phyloP scores from a whole-genome alignment of 1,140 invertebrate species.

The Trinorchestia longiramus region DNA sequence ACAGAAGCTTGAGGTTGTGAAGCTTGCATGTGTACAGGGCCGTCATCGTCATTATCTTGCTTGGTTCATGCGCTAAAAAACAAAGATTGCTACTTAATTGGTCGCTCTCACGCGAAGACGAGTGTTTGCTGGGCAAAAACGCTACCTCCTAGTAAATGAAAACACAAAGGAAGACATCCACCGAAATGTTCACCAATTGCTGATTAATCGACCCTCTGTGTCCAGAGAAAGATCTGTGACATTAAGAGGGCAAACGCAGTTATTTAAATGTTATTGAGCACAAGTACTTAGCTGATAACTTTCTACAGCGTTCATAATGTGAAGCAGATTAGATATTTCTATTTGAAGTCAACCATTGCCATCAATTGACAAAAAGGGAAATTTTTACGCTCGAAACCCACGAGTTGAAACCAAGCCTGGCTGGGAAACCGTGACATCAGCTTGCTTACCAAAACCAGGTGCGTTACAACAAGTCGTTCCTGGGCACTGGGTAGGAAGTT shows the following conservation, averaged over 20 bases:
- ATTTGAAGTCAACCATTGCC: not conserved
- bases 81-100: not conserved
- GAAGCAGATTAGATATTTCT: not conserved
- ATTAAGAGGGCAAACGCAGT: not conserved
- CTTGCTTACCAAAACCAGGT: not conserved
- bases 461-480: not conserved
- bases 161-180: not conserved
- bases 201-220: not conserved
- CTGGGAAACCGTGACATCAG: not conserved
- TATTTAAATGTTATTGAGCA: not conserved
- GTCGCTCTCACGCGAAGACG: not conserved
- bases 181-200: not conserved
- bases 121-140: not conserved
- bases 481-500: not conserved
- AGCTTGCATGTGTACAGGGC: not conserved
- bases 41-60: not conserved
- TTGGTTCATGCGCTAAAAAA: not conserved
- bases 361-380: not conserved
- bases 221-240: not conserved
- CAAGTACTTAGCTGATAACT: not conserved
- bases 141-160: not conserved
- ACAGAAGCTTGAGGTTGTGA: not conserved
- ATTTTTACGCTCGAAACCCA: too few species aligned
- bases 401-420: not conserved
- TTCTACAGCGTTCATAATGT: not conserved